These are phyloP conservation scores for Petrolisthes cinctipes DNA, from an alignment of 2,888 invertebrate genomes.

Conservation along the genomic window DNA sequence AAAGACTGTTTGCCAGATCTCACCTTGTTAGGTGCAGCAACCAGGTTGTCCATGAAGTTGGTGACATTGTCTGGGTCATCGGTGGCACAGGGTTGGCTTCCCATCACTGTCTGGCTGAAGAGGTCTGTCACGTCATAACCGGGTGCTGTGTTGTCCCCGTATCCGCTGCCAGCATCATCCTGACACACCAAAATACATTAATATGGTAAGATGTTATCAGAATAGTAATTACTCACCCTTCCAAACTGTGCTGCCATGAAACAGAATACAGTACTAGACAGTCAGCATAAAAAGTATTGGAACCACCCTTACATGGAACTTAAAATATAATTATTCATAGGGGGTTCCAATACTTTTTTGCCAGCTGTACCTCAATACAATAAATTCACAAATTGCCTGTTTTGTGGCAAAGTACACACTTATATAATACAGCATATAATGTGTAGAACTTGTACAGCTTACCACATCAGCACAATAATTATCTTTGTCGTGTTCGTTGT, in stretches of 20 bases:
- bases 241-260: too few relatives aligned
- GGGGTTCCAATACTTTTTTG: too few relatives aligned
- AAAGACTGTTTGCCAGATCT: not conserved
- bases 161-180: slow-evolving; percentile 47
- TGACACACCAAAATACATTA: not conserved
- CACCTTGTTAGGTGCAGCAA: slow-evolving; percentile 78
- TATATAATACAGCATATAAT: too few relatives aligned
- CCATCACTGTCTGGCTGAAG: slow-evolving; percentile 61
- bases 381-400: too few relatives aligned
- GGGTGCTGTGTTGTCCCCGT: slow-evolving; percentile 28
- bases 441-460: not conserved
- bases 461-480: slow-evolving; percentile 72
- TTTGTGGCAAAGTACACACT: too few relatives aligned
- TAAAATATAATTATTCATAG: too few relatives aligned
- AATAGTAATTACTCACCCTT: too few relatives aligned
- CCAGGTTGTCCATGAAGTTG: slow-evolving; percentile 74
- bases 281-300: too few relatives aligned
- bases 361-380: too few relatives aligned
- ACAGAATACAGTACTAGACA: not conserved
- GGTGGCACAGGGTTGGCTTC: slow-evolving; percentile 23
- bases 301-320: too few relatives aligned
- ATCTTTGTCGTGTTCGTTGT: slow-evolving; percentile 73
- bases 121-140: slow-evolving; percentile 57
- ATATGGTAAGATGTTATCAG: not conserved
- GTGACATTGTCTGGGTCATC: slow-evolving; percentile 68